These are phyloP conservation scores for Drosophila siamana DNA, from an alignment of 2,888 invertebrate genomes.

Conservation along the genomic window DNA sequence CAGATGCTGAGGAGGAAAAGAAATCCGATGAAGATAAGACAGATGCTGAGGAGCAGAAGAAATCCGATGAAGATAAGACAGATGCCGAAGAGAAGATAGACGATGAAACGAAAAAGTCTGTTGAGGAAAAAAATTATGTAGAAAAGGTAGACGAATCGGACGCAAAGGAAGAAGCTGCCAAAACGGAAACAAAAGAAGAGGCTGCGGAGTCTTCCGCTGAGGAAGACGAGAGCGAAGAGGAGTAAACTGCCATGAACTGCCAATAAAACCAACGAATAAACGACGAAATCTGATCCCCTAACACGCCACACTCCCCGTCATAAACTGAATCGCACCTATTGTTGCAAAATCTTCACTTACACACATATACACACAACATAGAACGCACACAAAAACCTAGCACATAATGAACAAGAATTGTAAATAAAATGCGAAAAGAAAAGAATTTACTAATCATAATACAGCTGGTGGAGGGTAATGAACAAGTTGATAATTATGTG, in stretches of 20 bases:
- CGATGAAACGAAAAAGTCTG: slow-evolving; percentile 9
- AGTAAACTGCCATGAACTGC: slow-evolving; percentile 34
- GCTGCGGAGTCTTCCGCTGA: slow-evolving; percentile 34
- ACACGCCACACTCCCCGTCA: slow-evolving; percentile 13
- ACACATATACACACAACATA: slow-evolving; percentile 23
- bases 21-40: not conserved
- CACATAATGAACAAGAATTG: slow-evolving; percentile 60
- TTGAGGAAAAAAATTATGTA: slow-evolving; percentile 5
- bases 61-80: not conserved
- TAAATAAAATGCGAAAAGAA: slow-evolving; percentile 56
- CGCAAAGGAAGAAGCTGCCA: slow-evolving; percentile 20
- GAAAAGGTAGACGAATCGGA: slow-evolving; percentile 11
- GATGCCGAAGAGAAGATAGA: not conserved
- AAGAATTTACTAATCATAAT: slow-evolving; percentile 49
- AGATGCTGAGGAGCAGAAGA: not conserved
- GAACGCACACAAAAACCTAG: slow-evolving; percentile 42
- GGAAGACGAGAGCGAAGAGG: slow-evolving; percentile 50
- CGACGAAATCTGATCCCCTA: slow-evolving; percentile 4
- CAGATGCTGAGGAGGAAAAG: not conserved
- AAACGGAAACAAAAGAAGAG: slow-evolving; percentile 14
- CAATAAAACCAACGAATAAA: slow-evolving; percentile 24
- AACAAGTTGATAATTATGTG: slow-evolving; percentile 9
- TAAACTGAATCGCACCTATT: slow-evolving; percentile 3
- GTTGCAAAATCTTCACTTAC: slow-evolving; percentile 23
- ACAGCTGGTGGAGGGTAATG: slow-evolving; percentile 60